Percentiles rank a stretch among this genome's conserved stretches.
Evolutionary conservation across 64 coral and sea anemone genomes (phyloP).

Genomic region (Dendronephthya gigantea): DNA sequence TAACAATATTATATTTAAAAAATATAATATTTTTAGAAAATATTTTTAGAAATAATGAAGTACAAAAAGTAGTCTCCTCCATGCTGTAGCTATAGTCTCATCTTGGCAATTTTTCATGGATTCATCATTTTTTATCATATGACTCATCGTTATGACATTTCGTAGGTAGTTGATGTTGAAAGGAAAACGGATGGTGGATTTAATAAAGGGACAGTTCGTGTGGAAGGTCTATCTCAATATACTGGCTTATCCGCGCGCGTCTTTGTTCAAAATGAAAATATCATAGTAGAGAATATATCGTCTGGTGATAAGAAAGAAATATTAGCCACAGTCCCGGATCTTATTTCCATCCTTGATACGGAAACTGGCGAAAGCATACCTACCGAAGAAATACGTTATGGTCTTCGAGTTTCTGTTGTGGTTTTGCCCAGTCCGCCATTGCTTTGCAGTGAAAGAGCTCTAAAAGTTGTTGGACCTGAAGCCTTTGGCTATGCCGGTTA

Average conservation of each 20-base stretch:
- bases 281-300: conserved; percentile 34
- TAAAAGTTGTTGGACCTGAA: conserved; percentile 50
- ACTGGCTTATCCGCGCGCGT: conserved; percentile 17
- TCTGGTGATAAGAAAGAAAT: conserved; percentile 47
- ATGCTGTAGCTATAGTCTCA: too few relatives aligned
- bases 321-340: conserved; percentile 58
- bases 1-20: too few relatives aligned
- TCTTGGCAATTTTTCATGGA: too few relatives aligned
- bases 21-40: too few relatives aligned
- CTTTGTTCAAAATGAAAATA: conserved; percentile 85
- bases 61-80: too few relatives aligned
- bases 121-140: too few relatives aligned
- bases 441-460: conserved; percentile 37
- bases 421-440: conserved; percentile 45
- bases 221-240: conserved; percentile 33
- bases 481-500: conserved; percentile 66
- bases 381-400: conserved; percentile 80
- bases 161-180: conserved; percentile 54
- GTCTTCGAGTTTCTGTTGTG: conserved; percentile 65
- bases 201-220: conserved; percentile 41
- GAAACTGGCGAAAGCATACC: conserved; percentile 74
- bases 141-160: too few relatives aligned
- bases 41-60: too few relatives aligned
- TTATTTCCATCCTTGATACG: conserved; percentile 68
- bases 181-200: conserved; percentile 50